Conservation (phyloP, 2,797 vertebrate genomes). For the Adrianichthys oophorus region DNA sequence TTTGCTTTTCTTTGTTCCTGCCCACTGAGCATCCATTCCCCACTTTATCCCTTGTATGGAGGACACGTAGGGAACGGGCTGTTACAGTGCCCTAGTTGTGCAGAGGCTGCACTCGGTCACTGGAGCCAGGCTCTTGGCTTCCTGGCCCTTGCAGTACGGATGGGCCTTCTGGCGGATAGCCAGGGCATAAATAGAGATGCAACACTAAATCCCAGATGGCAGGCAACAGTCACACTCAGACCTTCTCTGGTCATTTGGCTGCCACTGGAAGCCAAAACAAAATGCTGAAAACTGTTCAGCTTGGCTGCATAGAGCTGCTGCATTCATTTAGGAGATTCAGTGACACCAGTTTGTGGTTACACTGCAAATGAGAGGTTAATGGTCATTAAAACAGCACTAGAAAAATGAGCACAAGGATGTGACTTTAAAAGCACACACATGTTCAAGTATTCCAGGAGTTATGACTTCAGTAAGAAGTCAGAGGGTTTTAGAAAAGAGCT, state of each 20-base stretch:
- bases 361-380: constrained; percentile 5
- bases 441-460: constrained; percentile 10
- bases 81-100: constrained; percentile 56
- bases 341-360: constrained; percentile 34
- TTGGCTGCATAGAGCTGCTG: constrained; percentile 39
- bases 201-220: constrained; percentile 64
- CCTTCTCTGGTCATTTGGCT: constrained; percentile 41
- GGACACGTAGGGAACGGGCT: constrained; percentile 23
- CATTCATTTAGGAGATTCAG: constrained; percentile 45
- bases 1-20: neutral
- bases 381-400: neutral
- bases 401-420: no score
- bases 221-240: constrained; percentile 40
- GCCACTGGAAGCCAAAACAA: constrained; percentile 31
- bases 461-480: constrained; percentile 24
- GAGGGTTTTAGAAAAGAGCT: no score
- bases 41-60: constrained; percentile 41
- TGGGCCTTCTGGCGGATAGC: constrained; percentile 55
- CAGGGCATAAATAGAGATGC: constrained; percentile 65
- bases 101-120: constrained; percentile 35
- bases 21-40: constrained; percentile 29
- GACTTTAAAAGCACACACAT: neutral
- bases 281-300: constrained; percentile 48
- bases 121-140: constrained; percentile 43
- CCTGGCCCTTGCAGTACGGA: constrained; percentile 47